Base-by-base conservation (phyloP, 2,888 invertebrate species). In the Agonopterix alstromeriana region DNA sequence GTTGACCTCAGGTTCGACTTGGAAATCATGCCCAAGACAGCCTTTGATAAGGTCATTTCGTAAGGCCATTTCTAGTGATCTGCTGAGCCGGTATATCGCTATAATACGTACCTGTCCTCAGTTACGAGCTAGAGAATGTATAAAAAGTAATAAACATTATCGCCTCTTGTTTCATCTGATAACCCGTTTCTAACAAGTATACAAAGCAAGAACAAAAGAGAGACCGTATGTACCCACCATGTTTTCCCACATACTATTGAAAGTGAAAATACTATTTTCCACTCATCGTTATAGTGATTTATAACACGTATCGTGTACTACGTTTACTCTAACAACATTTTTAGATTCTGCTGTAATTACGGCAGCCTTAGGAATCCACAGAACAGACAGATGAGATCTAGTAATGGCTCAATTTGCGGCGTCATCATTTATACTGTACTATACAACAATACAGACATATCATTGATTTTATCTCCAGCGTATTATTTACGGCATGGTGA, bases 401-500 rank as follows among this genome's bases (percentile, higher is more conserved):
- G 27, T 43, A 43, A 43, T 27, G 42, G 10, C 35, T 35, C 43
- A 43, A 43, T 38, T n/a, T 10, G 10, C 38, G 38, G 10, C 10
- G 38, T 27, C 27, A 27, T 27, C 27, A 27, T 27, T 27, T 27
- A 27, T 27, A 27, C 27, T 27, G 27, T 38, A 38, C 38, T n/a
- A 35, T 35, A 35, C 27, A 43, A 38, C 38, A 27, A 43, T 11
- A 43, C 3, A n/a, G 10, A 38, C 38, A 38, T 47, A 53, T 45
- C 45, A 45, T 46, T 53, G 59, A 56, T 58, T 60, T 67, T 69
- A 70, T 72, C 70, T 71, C 60, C 53, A 53, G 59, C 56, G 61
- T 58, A 65, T 73, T 73, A 73, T 73, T 73, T 69, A 69, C 63
- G 57, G 62, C 61, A 59, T 57, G 66, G 58, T 77, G 77, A 76